Evolutionary conservation across 2,797 vertebrate genomes (phyloP).

Genomic region (Acridotheres tristis): DNA sequence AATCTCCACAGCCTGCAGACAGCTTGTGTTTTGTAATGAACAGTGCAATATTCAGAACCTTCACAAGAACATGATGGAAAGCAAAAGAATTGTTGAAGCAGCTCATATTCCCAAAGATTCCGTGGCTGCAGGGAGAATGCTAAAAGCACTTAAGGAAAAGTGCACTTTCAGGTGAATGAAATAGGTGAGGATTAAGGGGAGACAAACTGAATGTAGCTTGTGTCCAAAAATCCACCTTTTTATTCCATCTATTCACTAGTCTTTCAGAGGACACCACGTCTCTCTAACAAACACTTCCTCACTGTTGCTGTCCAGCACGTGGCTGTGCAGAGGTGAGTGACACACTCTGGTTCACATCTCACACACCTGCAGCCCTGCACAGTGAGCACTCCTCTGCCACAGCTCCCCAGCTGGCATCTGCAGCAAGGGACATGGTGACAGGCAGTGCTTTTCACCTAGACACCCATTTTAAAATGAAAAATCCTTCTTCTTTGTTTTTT

Average conservation of each 20-base stretch:
- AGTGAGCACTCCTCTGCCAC: not conserved
- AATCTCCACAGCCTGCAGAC: not conserved
- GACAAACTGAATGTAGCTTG: not conserved
- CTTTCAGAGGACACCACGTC: not conserved
- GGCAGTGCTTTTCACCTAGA: not conserved
- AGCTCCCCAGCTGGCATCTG: not conserved
- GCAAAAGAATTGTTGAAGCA: not conserved
- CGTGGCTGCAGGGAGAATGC: not conserved
- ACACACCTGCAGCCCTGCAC: not conserved
- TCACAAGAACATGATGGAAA: not conserved
- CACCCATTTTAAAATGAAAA: not conserved
- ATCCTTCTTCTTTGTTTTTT: not conserved
- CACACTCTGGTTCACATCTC: not conserved
- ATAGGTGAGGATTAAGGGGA: not conserved
- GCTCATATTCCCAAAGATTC: not conserved
- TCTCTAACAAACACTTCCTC: not conserved
- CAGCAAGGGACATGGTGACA: not conserved
- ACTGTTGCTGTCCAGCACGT: rapidly evolving
- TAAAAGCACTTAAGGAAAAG: not conserved
- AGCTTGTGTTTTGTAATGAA: not conserved
- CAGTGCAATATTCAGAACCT: not conserved
- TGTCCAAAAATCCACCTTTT: not conserved
- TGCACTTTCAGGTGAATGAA: not conserved
- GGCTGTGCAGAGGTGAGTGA: not conserved
- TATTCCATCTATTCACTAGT: not conserved